phyloP scores from a whole-genome alignment of 2,888 invertebrate species.

The Lochmaea capreae region DNA sequence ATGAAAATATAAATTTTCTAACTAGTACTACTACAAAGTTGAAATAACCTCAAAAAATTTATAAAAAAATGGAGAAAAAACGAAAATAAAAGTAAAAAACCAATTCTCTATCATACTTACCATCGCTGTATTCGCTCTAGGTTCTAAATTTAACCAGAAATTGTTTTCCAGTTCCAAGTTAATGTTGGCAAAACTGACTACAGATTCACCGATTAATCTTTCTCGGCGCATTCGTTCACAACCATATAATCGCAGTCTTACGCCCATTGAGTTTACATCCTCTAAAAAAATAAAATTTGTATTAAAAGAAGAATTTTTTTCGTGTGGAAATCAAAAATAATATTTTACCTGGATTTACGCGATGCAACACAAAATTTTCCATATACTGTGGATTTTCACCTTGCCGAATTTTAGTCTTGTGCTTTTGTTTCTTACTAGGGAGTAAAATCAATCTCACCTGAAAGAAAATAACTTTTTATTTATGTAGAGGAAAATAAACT shows the following conservation, averaged over 20 bases:
- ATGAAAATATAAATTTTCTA: no score
- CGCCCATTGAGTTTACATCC: constrained; percentile 92
- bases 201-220: constrained; percentile 89
- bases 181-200: constrained; percentile 89
- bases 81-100: constrained; percentile 11
- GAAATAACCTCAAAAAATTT: no score
- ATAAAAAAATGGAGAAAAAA: no score
- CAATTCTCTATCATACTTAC: constrained; percentile 46
- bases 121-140: constrained; percentile 72
- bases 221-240: constrained; percentile 94
- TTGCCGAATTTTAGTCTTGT: constrained; percentile 92
- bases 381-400: constrained; percentile 93
- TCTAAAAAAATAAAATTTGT: constrained; percentile 67
- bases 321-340: background rate
- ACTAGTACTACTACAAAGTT: no score
- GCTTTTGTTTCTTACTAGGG: constrained; percentile 93
- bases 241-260: constrained; percentile 90
- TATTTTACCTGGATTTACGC: constrained; percentile 84
- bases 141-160: constrained; percentile 88
- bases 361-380: constrained; percentile 91
- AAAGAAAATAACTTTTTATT: constrained; percentile 46
- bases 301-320: background rate
- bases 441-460: constrained; percentile 89
- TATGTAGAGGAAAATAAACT: no score
- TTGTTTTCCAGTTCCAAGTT: constrained; percentile 92